Evolutionary conservation across 2,888 invertebrate genomes (phyloP).

Genomic region (Oscheius sp.): DNA sequence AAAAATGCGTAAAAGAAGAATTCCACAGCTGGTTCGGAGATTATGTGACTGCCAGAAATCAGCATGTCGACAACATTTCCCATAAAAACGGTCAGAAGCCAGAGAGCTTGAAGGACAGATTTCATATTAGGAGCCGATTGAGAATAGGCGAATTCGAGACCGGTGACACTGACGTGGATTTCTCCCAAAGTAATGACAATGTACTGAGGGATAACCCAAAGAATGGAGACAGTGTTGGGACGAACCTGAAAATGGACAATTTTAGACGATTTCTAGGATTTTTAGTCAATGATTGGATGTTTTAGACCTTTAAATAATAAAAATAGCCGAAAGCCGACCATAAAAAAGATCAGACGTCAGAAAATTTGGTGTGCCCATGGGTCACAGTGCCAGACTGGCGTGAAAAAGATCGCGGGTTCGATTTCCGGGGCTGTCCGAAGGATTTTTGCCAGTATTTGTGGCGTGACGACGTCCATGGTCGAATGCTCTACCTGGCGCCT

Average conservation of each 20-base stretch:
- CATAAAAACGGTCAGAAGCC: slow-evolving; percentile 90
- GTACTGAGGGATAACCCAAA: slow-evolving; percentile 88
- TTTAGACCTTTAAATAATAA: no score
- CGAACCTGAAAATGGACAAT: slow-evolving; percentile 48
- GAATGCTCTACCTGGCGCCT: no score
- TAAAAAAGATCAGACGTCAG: no score
- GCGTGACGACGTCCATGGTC: no score
- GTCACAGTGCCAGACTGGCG: no score
- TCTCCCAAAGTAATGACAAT: slow-evolving; percentile 91
- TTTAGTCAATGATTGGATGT: no score
- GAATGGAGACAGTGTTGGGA: slow-evolving; percentile 65
- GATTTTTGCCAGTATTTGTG: no score
- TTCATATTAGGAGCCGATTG: slow-evolving; percentile 91
- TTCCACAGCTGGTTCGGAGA: slow-evolving; percentile 66
- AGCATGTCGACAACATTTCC: slow-evolving; percentile 93
- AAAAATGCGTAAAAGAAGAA: slow-evolving; percentile 72
- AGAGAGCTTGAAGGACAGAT: slow-evolving; percentile 86
- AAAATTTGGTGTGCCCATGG: no score
- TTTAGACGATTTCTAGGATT: no score
- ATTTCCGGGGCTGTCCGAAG: no score
- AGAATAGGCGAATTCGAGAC: slow-evolving; percentile 93
- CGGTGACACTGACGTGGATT: slow-evolving; percentile 93
- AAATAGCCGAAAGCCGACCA: no score
- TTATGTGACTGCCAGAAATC: slow-evolving; percentile 75
- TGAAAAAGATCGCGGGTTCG: no score